Base-by-base conservation (phyloP, 2,888 invertebrate genomes). In the Erynnis tages region DNA sequence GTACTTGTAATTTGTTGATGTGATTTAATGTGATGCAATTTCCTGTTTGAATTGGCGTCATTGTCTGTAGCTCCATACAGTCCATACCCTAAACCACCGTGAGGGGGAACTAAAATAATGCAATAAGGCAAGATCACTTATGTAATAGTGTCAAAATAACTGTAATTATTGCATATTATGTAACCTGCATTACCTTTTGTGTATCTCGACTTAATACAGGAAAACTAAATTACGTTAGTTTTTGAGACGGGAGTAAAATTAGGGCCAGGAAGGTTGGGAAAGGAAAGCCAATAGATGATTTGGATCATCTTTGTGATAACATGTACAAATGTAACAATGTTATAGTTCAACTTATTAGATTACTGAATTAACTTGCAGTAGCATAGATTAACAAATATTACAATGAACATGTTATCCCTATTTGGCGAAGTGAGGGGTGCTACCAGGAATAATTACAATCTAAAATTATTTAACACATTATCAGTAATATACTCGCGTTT, bases 401-500 rank as follows among this genome's bases (percentile, higher is more conserved):
- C 41, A 41, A 41, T 83, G 87, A 79, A 90, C 90, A 90, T 89
- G 86, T 86, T 80, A 88, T 88, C 87, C 88, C 87, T 88, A 90
- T 73, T 74, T 82, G 90, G 90, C 89, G 83, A 84, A 73, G 82
- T 79, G 84, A 86, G 82, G 89, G 90, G 90, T 90, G 90, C 90
- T 90, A 90, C 90, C 90, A 90, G 90, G 90, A 90, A 88, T 90
- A 90, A 90, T 88, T 84, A 89, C 80, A 89, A 85, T 84, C 85
- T 85, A 87, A 90, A 90, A 90, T 83, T 84, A 88, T 84, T 81
- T 82, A 80, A 88, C 86, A 90, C 88, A 82, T 78, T 63, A 79
- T 87, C 86, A 81, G 87, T 90, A 89, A 90, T 90, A 90, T 90
- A 90, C 90, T 89, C 89, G 79, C 86, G 79, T 87, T 91, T 91